Evolutionary conservation across 2,888 invertebrate genomes (phyloP), one percentile per base, ranked within the genome.

Genomic region (Mythimna albipuncta): DNA sequence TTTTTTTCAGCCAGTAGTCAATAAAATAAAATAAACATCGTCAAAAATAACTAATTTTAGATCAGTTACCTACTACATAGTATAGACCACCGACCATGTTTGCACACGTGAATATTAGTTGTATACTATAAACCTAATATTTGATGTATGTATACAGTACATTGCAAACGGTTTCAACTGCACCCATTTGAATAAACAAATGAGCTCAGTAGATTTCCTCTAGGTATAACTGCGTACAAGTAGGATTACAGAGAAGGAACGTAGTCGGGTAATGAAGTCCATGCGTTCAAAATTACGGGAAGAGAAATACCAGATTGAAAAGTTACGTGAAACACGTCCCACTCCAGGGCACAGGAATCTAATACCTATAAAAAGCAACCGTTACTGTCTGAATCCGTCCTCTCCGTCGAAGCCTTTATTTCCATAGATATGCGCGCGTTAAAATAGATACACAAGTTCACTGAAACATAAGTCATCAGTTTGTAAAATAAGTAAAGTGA

Each of bases 161-260:
- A 26, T 38, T 57, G 13, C 55, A 50, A 61, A 67, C 21, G 64
- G 69, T 67, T 77, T 68, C 80, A 72, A 69, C 54, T 64, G 64
- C 69, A 69, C 59, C 61, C 63, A 72, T 75, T 79, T 70, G 59
- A 77, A 69, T 77, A 77, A 70, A 69, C 69, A 80, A 71, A 68
- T 70, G 50, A 54, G 73, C n/a, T 41, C 69, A 6, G 75, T 62
- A 71, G 35, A 75, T 75, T 79, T 70, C 70, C 54, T 79, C 26
- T 26, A 26, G 26, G 26, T 26, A 26, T 26, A 26, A 26, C 26
- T 26, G 26, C 26, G 26, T 26, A 32, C 32, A 9, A n/a, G 13
- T 26, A 19, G 7, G 19, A 32, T 41, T 19, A 41, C 35, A 19
- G 64, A 16, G 35, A 52, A 65, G 21, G 32, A 41, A 59, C 21